Evolutionary conservation across 2,888 invertebrate species (phyloP).

Genomic region (Allacma fusca): DNA sequence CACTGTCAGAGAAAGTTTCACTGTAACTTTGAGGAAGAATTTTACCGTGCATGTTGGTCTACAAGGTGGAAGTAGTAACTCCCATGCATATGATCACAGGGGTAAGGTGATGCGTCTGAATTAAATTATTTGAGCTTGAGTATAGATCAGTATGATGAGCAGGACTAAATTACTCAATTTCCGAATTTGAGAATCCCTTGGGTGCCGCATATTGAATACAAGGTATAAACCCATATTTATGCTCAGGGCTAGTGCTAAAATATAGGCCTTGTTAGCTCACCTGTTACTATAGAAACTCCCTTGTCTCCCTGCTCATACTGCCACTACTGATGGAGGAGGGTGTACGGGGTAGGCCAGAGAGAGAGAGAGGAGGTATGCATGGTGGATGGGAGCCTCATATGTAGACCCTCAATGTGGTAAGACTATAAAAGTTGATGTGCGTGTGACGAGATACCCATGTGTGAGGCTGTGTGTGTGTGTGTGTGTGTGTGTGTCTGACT

Average conservation of each 20-base stretch:
- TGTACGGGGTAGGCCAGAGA: too few species aligned
- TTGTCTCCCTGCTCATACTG: too few species aligned
- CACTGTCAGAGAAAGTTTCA: too few species aligned
- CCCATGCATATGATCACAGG: too few species aligned
- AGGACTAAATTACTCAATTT: conserved; percentile 16
- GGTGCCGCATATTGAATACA: neutral
- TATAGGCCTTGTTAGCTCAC: too few species aligned
- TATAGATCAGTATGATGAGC: conserved; percentile 10
- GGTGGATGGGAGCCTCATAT: neutral
- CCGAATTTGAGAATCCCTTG: conserved; percentile 13
- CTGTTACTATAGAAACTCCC: neutral
- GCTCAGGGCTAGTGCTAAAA: neutral
- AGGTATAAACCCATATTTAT: neutral
- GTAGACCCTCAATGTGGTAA: neutral
- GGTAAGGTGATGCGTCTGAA: neutral
- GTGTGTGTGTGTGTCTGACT: neutral
- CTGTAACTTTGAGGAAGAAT: too few species aligned
- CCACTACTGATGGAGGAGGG: too few species aligned
- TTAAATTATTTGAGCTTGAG: conserved; percentile 11
- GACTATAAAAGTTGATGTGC: conserved; percentile 22
- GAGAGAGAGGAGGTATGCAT: neutral
- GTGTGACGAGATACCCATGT: neutral
- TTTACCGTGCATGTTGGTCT: too few species aligned
- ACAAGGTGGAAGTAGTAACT: too few species aligned
- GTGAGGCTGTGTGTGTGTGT: neutral